Base-by-base conservation (phyloP, 2,888 invertebrate genomes). In the Agrochola lychnidis region DNA sequence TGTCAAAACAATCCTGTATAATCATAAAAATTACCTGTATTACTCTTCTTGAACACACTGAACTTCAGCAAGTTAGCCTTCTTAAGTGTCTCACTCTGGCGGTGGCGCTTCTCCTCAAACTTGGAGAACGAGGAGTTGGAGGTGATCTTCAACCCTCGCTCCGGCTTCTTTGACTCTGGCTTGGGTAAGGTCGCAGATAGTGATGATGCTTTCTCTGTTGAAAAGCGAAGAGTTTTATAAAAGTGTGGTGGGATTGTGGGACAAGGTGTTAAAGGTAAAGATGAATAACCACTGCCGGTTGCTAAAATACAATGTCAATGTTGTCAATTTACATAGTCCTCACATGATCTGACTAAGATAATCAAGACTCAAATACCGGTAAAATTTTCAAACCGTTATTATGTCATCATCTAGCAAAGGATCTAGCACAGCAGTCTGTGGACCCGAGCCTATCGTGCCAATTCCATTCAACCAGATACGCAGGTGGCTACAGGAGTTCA, bases 101-200 rank as follows among this genome's bases (percentile, higher is more conserved):
- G 98, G 36, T 98, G 97, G 79, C 98, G 98, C 91, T 99, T 98
- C 93, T 99, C 99, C 91, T 99, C 98, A 92, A 98, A 98, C 94
- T 98, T 98, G 61, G 98, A 97, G 94, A 99, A 98, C 2, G 97
- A 96, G 0, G 96, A 96, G 85, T 96, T 92, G 0, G 95, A 91
- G 3, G 94, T 85, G 56, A 94, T 97, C 69, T 97, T 95, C 40
- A 96, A 90, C 1, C 96, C 92, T 40, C 96, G 96, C 56, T 96
- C 96, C 0, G 94, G 90, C 74, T 96, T 96, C 87, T 94, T 95
- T 79, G 90, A 90, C 59, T 95, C 96, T 1, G 94, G 94, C 77
- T 92, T 93, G 0, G 96, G 96, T 25, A 96, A 88, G 0, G 96
- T 96, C 0, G 94, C 91, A 6, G 96, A 68, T 40, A n/a, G n/a